Conservation (phyloP, 2,113 vertebrate species). For the Rousettus leschenaultii region DNA sequence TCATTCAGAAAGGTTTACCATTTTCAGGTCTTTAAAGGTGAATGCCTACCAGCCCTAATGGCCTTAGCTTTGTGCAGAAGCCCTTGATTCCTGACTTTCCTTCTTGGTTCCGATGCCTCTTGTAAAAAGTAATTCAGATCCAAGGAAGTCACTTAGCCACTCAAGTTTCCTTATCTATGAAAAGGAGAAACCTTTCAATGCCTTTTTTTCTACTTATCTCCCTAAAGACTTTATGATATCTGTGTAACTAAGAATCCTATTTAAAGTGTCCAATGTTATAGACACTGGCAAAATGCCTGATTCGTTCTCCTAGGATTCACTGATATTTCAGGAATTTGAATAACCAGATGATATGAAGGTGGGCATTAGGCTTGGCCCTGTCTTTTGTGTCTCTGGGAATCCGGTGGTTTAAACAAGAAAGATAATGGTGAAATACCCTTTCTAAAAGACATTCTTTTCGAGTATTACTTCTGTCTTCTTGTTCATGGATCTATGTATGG, state of each 20-base stretch:
- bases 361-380: background rate
- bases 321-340: background rate
- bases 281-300: background rate
- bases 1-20: background rate
- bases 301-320: background rate
- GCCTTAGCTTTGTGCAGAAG: background rate
- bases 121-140: background rate
- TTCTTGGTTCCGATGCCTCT: background rate
- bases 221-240: background rate
- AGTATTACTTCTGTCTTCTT: background rate
- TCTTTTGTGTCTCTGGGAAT: background rate
- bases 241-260: background rate
- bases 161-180: constrained; percentile 24
- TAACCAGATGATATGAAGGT: background rate
- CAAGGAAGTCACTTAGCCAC: constrained; percentile 31
- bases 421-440: background rate
- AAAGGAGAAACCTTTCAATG: constrained; percentile 4
- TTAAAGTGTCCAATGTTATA: background rate
- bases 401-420: background rate
- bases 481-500: background rate
- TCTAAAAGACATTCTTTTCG: background rate
- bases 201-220: background rate
- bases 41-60: background rate
- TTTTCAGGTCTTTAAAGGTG: background rate
- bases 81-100: background rate